Conservation (phyloP, 2,113 vertebrate genomes). For the Riparia riparia region DNA sequence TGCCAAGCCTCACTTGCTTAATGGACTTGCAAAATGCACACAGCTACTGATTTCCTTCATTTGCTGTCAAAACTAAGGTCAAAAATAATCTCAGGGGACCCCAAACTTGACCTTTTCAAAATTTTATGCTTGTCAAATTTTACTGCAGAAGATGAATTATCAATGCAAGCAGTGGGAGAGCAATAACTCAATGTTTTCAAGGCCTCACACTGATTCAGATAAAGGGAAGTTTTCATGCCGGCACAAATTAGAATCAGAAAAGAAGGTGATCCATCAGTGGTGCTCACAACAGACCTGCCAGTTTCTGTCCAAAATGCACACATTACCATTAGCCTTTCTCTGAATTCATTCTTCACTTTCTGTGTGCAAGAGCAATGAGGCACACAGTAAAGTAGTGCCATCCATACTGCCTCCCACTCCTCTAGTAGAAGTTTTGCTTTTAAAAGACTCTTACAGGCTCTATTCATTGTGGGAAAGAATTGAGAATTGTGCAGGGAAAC, state of each 20-base stretch:
- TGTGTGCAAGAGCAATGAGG: not conserved
- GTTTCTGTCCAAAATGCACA: not conserved
- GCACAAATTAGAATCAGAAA: slow-evolving; percentile 18
- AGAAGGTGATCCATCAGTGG: not conserved
- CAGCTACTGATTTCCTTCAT: slow-evolving; percentile 24
- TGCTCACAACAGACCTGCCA: not conserved
- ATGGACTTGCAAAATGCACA: slow-evolving; percentile 11
- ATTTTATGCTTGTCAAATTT: slow-evolving; percentile 65
- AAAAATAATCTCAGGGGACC: slow-evolving; percentile 44
- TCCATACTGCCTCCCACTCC: not conserved
- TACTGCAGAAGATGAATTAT: slow-evolving; percentile 52
- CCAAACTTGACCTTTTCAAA: slow-evolving; percentile 58
- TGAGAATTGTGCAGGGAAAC: not conserved
- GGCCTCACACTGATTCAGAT: slow-evolving; percentile 52
- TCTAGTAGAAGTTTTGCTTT: not conserved
- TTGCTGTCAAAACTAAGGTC: slow-evolving; percentile 61
- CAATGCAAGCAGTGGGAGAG: slow-evolving; percentile 31
- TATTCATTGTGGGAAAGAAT: not conserved
- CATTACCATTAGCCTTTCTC: not conserved
- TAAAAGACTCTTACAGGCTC: not conserved
- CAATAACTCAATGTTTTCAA: slow-evolving; percentile 47
- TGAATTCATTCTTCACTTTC: not conserved
- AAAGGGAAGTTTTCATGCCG: not conserved
- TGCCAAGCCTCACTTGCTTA: slow-evolving; percentile 33
- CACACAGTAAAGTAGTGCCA: not conserved